A percentile compares a stretch with the other conserved stretches of the same genome.
Evolutionary conservation across 1,140 invertebrate species (phyloP).

Genomic region (Drosophila nannoptera): DNA sequence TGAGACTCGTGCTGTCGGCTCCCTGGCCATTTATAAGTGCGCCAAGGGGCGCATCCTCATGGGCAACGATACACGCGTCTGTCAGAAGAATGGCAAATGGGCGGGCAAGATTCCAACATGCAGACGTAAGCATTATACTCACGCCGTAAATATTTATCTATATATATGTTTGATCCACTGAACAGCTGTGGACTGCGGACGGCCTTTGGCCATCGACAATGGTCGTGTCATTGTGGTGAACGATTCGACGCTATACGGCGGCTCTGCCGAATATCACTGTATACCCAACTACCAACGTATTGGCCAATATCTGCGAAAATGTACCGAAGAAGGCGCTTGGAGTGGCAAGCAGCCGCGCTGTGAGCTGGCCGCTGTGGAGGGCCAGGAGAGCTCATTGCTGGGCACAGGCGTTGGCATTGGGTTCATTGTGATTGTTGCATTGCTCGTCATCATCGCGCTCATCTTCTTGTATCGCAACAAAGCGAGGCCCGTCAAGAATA

Average conservation of each 20-base stretch:
- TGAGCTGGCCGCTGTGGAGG: conserved; percentile 83
- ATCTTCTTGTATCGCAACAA: conserved; percentile 86
- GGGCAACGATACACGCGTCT: conserved; percentile 89
- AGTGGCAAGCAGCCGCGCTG: conserved; percentile 90
- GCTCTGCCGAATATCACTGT: conserved; percentile 92
- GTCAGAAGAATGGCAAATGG: conserved; percentile 90
- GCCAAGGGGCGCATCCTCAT: conserved; percentile 88
- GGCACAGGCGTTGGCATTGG: conserved; percentile 89
- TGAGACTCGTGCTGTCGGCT: conserved; percentile 81
- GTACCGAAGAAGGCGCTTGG: conserved; percentile 90
- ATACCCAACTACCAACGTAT: conserved; percentile 89
- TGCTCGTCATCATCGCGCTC: conserved; percentile 86
- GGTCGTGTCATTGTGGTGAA: conserved; percentile 92
- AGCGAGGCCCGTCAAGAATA: conserved; percentile 91
- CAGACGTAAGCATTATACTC: conserved; percentile 83
- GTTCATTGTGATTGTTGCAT: conserved; percentile 87
- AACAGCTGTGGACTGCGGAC: conserved; percentile 88
- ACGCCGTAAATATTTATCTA: background rate
- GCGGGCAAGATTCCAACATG: conserved; percentile 88
- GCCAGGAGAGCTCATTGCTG: conserved; percentile 84
- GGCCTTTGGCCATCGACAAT: conserved; percentile 88
- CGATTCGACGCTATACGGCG: conserved; percentile 88
- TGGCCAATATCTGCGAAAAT: conserved; percentile 90
- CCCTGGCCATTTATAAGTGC: conserved; percentile 89
- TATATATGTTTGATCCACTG: background rate